Percentiles rank a stretch among this genome's conserved stretches.
Conservation (phyloP, 2,113 vertebrate genomes). For the Oceanites oceanicus region DNA sequence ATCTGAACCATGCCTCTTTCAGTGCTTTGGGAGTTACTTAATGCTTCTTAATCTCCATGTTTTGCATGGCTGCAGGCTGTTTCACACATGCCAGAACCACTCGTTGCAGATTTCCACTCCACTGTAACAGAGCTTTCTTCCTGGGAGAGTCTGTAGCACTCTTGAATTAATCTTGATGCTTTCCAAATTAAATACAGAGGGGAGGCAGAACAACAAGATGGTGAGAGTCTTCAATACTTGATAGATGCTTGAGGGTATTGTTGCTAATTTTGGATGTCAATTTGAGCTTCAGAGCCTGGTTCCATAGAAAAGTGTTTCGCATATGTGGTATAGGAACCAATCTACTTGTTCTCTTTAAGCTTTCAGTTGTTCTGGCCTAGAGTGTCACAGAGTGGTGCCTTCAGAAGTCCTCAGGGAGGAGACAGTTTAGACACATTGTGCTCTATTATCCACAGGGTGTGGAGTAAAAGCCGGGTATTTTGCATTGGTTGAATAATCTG, state of each 20-base stretch:
- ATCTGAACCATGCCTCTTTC: background rate
- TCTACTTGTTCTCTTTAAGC: background rate
- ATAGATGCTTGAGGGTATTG: background rate
- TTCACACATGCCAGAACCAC: background rate
- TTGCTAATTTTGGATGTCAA: background rate
- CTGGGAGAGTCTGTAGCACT: background rate
- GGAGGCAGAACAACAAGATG: background rate
- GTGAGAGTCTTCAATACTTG: background rate
- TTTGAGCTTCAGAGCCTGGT: background rate
- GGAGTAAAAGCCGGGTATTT: background rate
- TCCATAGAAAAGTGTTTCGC: background rate
- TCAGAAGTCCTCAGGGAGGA: background rate
- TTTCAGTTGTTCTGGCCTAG: background rate
- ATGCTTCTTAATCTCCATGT: background rate
- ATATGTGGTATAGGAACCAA: background rate
- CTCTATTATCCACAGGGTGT: background rate
- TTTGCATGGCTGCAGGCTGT: background rate
- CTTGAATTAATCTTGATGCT: background rate
- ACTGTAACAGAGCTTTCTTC: background rate
- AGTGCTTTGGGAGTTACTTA: background rate
- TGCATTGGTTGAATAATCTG: background rate
- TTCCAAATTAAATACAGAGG: background rate
- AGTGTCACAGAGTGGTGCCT: background rate
- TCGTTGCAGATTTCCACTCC: background rate
- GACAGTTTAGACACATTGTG: background rate